Evolutionary conservation across 1,140 invertebrate genomes (phyloP).

Genomic region (Scaptodrosophila lebanonensis): DNA sequence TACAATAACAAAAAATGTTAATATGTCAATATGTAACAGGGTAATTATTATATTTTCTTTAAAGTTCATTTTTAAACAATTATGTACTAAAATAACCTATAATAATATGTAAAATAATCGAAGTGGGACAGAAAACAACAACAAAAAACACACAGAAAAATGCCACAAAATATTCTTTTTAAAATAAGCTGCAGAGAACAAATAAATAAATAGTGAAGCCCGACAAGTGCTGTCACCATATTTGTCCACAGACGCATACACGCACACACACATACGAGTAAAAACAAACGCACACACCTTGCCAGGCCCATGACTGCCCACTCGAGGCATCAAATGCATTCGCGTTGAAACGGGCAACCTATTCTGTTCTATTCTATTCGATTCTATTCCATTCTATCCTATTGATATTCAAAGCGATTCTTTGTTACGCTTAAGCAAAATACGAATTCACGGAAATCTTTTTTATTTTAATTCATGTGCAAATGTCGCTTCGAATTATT

Average conservation of each 20-base stretch:
- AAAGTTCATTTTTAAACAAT: no score
- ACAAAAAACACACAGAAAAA: no score
- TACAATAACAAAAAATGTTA: no score
- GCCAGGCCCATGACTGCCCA: not conserved
- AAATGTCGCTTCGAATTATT: constrained; percentile 69
- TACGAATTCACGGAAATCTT: constrained; percentile 56
- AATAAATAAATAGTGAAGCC: constrained; percentile 39
- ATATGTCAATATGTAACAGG: no score
- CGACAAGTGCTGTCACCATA: constrained; percentile 48
- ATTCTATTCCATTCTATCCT: constrained; percentile 17
- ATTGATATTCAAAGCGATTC: constrained; percentile 30
- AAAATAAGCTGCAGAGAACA: constrained; percentile 7
- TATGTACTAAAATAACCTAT: no score
- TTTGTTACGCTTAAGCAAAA: constrained; percentile 20
- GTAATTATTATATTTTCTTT: no score
- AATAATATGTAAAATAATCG: no score
- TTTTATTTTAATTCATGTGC: constrained; percentile 54
- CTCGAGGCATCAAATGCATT: constrained; percentile 39
- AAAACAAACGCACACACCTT: not conserved
- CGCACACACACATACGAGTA: constrained; percentile 7
- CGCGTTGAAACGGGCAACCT: constrained; percentile 23
- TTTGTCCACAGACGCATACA: constrained; percentile 34
- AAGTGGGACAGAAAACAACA: no score
- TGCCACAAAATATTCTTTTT: constrained; percentile 40
- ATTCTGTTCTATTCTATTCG: constrained; percentile 22